Percentiles rank a stretch among this genome's conserved stretches.
phyloP scores from a whole-genome alignment of 2,113 vertebrate genomes.

The Anguilla rostrata region DNA sequence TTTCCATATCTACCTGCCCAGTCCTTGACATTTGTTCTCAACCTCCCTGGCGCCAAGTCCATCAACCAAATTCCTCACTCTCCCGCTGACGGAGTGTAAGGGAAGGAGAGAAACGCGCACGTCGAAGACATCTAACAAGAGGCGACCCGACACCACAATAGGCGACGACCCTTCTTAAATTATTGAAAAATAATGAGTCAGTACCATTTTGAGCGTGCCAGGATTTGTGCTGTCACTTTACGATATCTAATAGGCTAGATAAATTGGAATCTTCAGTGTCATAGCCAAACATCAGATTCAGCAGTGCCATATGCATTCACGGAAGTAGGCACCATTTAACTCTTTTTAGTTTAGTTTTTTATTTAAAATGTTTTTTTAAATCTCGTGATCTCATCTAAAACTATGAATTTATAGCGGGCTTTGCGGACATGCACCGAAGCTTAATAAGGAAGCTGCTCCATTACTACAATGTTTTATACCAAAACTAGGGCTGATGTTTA shows the following conservation, averaged over 20 bases:
- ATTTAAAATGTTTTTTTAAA: too few species aligned
- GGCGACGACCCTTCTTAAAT: not conserved
- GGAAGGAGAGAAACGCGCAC: not conserved
- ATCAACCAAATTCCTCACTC: constrained; percentile 70
- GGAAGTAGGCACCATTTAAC: too few species aligned
- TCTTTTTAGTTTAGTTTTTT: too few species aligned
- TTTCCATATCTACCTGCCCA: constrained; percentile 62
- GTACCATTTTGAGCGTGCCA: not conserved
- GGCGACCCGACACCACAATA: not conserved
- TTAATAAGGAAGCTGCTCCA: not conserved
- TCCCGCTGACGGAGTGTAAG: constrained; percentile 14
- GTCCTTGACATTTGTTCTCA: constrained; percentile 73
- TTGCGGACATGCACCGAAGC: not conserved
- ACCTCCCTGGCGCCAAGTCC: constrained; percentile 73
- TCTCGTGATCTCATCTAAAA: not conserved
- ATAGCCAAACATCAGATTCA: too few species aligned
- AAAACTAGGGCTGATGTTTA: not conserved
- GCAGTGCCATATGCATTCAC: too few species aligned
- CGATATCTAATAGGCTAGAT: not conserved
- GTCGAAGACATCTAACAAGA: not conserved
- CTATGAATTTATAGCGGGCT: not conserved
- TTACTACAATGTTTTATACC: not conserved
- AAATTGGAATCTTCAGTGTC: not conserved
- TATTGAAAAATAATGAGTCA: not conserved
- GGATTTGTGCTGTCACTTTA: not conserved